phyloP scores from a whole-genome alignment of 2,113 vertebrate species.

The Elephantulus edwardii region DNA sequence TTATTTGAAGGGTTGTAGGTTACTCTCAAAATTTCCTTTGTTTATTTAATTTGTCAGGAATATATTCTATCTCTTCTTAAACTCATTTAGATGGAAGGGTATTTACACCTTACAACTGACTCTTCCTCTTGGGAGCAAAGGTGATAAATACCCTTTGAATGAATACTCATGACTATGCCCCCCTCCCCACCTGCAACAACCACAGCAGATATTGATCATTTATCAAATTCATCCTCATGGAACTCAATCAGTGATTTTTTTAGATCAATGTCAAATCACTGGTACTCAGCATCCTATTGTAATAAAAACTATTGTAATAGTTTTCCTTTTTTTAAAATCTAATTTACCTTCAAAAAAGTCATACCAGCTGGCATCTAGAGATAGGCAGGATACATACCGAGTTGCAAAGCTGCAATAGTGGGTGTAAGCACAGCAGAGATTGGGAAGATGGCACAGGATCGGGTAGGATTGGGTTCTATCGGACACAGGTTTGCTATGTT shows the following conservation, averaged over 20 bases:
- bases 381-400: not conserved
- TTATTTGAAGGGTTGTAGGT: not conserved
- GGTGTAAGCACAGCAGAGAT: too few species aligned
- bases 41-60: not conserved
- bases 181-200: not conserved
- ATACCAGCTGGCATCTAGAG: not conserved
- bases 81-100: not conserved
- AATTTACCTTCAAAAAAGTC: not conserved
- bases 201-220: not conserved
- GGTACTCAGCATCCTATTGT: too few species aligned
- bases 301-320: too few species aligned
- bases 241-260: not conserved
- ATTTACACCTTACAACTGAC: not conserved
- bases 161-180: not conserved
- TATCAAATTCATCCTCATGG: not conserved
- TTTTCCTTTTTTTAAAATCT: not conserved
- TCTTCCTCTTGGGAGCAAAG: not conserved
- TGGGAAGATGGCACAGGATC: too few species aligned
- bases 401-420: too few species aligned
- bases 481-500: too few species aligned
- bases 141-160: not conserved
- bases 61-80: not conserved
- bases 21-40: not conserved
- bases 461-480: too few species aligned
- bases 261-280: too few species aligned